Evolutionary conservation across 2,888 invertebrate species (phyloP), one percentile per base, ranked within the genome.

Genomic region (Hyppa rectilinea): DNA sequence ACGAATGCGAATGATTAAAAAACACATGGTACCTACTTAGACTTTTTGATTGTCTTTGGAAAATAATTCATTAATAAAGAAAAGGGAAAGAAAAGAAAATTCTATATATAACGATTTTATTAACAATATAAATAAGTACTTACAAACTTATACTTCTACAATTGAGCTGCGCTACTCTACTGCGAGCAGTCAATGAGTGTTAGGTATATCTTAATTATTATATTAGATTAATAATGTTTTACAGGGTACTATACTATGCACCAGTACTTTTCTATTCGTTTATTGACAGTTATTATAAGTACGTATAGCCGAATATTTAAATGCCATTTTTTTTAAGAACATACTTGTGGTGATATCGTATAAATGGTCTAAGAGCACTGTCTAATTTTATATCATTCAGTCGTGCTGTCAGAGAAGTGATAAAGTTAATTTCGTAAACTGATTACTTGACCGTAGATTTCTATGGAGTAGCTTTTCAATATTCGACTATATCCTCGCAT

Each of bases 61-160:
- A 56, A 29, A n/a, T 9, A 14, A 4, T 23, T 43, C 2, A 20
- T 23, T 65, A n/a, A 61, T 5, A 2, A 12, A n/a, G n/a, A n/a
- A 29, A 47, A 23, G 26, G 34, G 59, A 85, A 85, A 82, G 87
- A 87, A 89, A 83, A 83, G 66, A 38, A 59, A 77, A 86, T 84
- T 90, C 92, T 95, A 95, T 94, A 90, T 93, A 94, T 95, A 96
- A 96, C 96, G 92, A 91, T 96, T 96, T 96, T 96, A 95, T 95
- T 96, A 96, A 96, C 96, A 96, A 95, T 95, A 95, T 95, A 95
- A 95, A 96, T 94, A 94, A 92, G 88, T 94, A 95, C 93, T 95
- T 95, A 95, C 93, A 95, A 96, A 95, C 94, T 94, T 95, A 95
- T 90, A 89, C 85, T 80, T 88, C 95, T 95, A 95, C 94, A 93